A percentile compares a stretch with the other conserved stretches of the same genome.
These are phyloP conservation scores for Autographa pulchrina DNA, from an alignment of 2,888 invertebrate genomes.

Conservation along the genomic window DNA sequence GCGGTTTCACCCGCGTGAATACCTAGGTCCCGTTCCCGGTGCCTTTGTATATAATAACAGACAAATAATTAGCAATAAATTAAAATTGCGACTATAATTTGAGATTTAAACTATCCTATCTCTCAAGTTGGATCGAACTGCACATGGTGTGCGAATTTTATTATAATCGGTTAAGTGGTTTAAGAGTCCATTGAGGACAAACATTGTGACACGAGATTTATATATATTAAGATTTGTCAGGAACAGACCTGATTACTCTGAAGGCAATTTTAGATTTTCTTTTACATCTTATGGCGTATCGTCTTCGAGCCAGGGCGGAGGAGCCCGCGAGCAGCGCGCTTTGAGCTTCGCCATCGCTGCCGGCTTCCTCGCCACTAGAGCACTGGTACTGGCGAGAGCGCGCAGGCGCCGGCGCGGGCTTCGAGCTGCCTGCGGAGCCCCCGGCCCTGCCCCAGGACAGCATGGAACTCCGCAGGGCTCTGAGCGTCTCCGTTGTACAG, in stretches of 20 bases:
- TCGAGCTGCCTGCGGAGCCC: conserved; percentile 73
- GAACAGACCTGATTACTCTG: conserved; percentile 80
- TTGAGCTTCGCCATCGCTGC: conserved; percentile 74
- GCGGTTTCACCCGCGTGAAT: too few relatives aligned
- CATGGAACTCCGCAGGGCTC: conserved; percentile 86
- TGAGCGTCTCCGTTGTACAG: conserved; percentile 88
- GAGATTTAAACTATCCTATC: too few relatives aligned
- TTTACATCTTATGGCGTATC: conserved; percentile 85
- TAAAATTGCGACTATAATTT: too few relatives aligned
- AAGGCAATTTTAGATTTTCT: conserved; percentile 84
- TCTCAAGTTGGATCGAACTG: too few relatives aligned
- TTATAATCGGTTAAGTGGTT: too few relatives aligned
- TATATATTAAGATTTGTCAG: too few relatives aligned
- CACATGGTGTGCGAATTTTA: too few relatives aligned
- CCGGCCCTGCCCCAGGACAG: conserved; percentile 82
- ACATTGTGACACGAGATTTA: too few relatives aligned
- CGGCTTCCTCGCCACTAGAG: conserved; percentile 69
- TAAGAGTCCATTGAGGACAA: too few relatives aligned
- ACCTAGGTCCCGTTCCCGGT: too few relatives aligned
- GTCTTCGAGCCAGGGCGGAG: conserved; percentile 83
- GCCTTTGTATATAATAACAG: too few relatives aligned
- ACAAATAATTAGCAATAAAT: too few relatives aligned
- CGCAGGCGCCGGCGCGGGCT: conserved; percentile 66
- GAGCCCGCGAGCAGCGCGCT: conserved; percentile 81
- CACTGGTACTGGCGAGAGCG: conserved; percentile 57